These are phyloP conservation scores for Lepidurus couesii DNA, from an alignment of 1,140 invertebrate species.

Conservation along the genomic window DNA sequence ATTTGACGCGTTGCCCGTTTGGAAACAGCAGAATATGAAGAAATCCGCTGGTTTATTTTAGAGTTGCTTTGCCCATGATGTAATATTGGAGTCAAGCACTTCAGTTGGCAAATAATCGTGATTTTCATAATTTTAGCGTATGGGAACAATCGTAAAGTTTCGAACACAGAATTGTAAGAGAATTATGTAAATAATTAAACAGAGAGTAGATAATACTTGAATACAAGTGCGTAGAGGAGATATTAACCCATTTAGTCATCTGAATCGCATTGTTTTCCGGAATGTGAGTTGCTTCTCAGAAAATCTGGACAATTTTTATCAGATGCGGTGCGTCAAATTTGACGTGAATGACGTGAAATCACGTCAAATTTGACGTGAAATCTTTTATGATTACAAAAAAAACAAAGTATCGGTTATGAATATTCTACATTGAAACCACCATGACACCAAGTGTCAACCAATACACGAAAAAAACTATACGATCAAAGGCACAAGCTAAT, in stretches of 20 bases:
- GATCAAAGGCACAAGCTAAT: neutral
- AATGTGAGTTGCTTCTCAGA: too few species aligned
- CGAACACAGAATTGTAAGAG: neutral
- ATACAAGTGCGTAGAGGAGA: neutral
- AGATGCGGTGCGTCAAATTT: neutral
- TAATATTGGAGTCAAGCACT: neutral
- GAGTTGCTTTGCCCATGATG: slow-evolving; percentile 37
- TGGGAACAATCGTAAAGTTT: neutral
- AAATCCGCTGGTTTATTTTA: slow-evolving; percentile 75
- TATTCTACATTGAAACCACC: neutral
- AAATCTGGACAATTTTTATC: too few species aligned
- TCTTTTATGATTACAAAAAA: too few species aligned
- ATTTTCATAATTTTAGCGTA: slow-evolving; percentile 9
- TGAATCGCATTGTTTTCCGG: too few species aligned
- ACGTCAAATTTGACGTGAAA: too few species aligned
- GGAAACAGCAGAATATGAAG: slow-evolving; percentile 84
- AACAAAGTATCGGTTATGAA: too few species aligned
- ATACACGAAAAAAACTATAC: neutral
- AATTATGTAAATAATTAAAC: slow-evolving; percentile 10
- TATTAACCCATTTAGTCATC: too few species aligned
- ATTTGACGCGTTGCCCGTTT: slow-evolving; percentile 70
- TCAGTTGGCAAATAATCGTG: neutral
- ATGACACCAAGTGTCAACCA: neutral
- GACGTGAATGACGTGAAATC: too few species aligned
- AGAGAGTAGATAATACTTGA: neutral